Conservation (phyloP, 2,113 vertebrate species). For the Sinocyclocheilus grahami region DNA sequence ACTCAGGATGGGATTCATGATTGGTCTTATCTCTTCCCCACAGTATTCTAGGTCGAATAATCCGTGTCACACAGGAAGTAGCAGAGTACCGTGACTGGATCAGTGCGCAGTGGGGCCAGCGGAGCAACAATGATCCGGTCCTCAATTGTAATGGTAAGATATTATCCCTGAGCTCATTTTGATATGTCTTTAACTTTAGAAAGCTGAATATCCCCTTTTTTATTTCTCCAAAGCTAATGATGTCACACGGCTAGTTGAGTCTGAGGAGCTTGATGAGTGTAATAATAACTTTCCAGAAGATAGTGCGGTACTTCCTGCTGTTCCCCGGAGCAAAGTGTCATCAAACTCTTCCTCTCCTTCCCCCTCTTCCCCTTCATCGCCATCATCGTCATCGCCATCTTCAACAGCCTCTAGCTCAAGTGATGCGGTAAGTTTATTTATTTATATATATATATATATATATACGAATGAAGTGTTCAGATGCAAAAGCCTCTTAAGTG, state of each 20-base stretch:
- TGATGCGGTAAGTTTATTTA: constrained; percentile 83
- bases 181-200: not conserved
- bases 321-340: constrained; percentile 86
- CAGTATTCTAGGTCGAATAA: constrained; percentile 96
- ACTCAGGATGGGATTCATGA: not conserved
- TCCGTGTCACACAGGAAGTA: constrained; percentile 95
- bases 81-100: constrained; percentile 96
- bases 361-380: constrained; percentile 88
- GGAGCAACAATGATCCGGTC: constrained; percentile 79
- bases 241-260: constrained; percentile 87
- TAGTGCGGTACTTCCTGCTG: constrained; percentile 77
- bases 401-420: constrained; percentile 91
- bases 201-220: constrained; percentile 40
- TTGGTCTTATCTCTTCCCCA: constrained; percentile 7
- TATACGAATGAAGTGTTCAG: no score
- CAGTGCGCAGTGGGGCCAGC: constrained; percentile 86
- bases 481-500: no score
- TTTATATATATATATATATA: no score
- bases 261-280: constrained; percentile 91
- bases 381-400: constrained; percentile 86
- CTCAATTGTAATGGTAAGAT: constrained; percentile 81
- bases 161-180: not conserved
- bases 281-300: constrained; percentile 93
- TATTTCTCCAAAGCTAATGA: constrained; percentile 83
- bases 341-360: constrained; percentile 91